phyloP scores from a whole-genome alignment of 2,797 vertebrate species.

The Thaleichthys pacificus region DNA sequence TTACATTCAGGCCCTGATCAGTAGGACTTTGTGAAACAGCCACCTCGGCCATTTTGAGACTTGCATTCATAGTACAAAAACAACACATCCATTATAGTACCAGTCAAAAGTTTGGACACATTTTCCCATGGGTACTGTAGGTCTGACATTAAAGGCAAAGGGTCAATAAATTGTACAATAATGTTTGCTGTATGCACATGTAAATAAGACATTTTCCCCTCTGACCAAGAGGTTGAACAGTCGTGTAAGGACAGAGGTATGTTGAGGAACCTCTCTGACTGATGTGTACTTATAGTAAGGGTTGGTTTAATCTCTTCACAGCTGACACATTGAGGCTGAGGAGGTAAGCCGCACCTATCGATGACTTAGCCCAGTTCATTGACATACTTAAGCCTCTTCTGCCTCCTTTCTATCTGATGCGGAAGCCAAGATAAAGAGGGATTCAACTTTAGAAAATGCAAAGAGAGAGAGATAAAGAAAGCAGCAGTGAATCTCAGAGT shows the following conservation, averaged over 20 bases:
- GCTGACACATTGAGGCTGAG: conserved; percentile 51
- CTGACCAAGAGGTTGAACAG: no score
- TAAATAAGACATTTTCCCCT: no score
- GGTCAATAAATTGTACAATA: background rate
- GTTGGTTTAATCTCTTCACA: conserved; percentile 70
- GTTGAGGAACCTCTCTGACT: conserved; percentile 53
- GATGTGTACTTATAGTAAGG: conserved; percentile 65
- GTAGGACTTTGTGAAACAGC: no score
- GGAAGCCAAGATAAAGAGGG: conserved; percentile 55
- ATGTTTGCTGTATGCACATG: background rate
- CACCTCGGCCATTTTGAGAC: no score
- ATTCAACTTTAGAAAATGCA: conserved; percentile 60
- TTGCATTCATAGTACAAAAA: background rate
- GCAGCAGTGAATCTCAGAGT: conserved; percentile 54
- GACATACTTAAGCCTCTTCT: conserved; percentile 71
- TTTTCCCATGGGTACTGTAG: background rate
- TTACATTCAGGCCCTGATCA: no score
- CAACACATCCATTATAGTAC: background rate
- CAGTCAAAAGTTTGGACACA: no score
- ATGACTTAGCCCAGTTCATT: conserved; percentile 63
- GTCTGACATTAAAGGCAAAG: background rate
- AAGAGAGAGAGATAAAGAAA: background rate
- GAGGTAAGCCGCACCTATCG: conserved; percentile 68
- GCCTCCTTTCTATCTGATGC: conserved; percentile 64
- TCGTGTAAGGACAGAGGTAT: background rate